Conservation (phyloP, 2,888 invertebrate genomes). For the Rhamphomyia laevipes region DNA sequence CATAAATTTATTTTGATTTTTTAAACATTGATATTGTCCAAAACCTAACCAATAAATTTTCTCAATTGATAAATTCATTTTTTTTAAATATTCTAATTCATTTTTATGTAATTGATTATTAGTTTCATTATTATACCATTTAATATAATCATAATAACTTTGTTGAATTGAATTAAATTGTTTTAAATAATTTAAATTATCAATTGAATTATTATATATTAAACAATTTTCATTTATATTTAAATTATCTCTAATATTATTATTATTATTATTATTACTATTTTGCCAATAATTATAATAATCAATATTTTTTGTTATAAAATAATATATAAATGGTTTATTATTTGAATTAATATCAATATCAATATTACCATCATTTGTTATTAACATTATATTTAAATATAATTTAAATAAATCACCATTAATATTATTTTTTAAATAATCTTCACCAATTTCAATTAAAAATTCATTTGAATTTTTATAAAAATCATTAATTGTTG, state of each 20-base stretch:
- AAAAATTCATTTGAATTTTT: background rate
- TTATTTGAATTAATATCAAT: background rate
- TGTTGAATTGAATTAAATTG: background rate
- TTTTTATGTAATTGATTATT: background rate
- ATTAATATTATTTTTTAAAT: background rate
- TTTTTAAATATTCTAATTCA: background rate
- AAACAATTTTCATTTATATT: background rate
- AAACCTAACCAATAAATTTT: background rate
- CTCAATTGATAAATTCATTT: background rate
- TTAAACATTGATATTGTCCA: background rate
- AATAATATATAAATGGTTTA: background rate
- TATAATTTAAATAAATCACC: background rate
- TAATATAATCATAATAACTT: background rate
- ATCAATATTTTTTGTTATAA: background rate
- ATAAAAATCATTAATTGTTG: background rate
- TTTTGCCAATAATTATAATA: background rate
- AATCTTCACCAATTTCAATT: background rate
- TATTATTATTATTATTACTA: background rate
- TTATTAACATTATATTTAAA: background rate
- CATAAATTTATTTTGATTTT: background rate
- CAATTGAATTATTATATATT: no score
- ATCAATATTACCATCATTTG: background rate
- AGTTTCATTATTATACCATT: background rate
- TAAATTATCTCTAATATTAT: no score
- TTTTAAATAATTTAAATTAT: background rate